Evolutionary conservation across 2,113 vertebrate species (phyloP).

Genomic region (Misgurnus anguillicaudatus): DNA sequence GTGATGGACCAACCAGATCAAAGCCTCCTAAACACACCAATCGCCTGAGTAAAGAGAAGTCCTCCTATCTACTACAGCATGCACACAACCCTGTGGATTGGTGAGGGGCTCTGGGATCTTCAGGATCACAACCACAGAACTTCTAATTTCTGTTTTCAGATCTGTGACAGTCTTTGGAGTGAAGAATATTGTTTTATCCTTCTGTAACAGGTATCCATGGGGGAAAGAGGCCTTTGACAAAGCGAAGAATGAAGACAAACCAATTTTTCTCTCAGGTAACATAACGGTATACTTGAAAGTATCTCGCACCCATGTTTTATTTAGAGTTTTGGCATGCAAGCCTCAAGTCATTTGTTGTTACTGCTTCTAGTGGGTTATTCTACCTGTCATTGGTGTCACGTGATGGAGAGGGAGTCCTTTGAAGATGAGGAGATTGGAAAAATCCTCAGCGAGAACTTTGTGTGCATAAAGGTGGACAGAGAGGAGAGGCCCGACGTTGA

Average conservation of each 20-base stretch:
- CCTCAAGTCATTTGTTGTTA: neutral
- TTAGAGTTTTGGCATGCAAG: neutral
- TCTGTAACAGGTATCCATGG: constrained; percentile 84
- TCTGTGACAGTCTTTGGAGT: neutral
- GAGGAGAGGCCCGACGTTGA: constrained; percentile 95
- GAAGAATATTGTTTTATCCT: neutral
- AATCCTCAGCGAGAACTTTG: constrained; percentile 86
- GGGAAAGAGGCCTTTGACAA: constrained; percentile 92
- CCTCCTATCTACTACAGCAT: constrained; percentile 89
- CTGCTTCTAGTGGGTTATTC: constrained; percentile 87
- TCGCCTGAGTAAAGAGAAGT: constrained; percentile 84
- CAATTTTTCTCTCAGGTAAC: constrained; percentile 91
- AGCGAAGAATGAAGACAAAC: constrained; percentile 87
- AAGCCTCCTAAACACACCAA: constrained; percentile 70
- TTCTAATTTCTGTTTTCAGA: neutral
- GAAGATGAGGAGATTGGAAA: constrained; percentile 84
- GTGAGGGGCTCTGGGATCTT: constrained; percentile 69
- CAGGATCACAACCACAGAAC: neutral
- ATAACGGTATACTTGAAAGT: neutral
- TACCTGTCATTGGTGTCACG: constrained; percentile 96
- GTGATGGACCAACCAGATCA: constrained; percentile 54
- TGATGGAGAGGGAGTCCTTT: constrained; percentile 96
- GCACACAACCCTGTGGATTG: constrained; percentile 95
- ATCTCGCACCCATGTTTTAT: neutral
- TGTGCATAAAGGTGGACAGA: constrained; percentile 91